Evolutionary conservation across 2,113 vertebrate species (phyloP).

Genomic region (Dinomys branickii): DNA sequence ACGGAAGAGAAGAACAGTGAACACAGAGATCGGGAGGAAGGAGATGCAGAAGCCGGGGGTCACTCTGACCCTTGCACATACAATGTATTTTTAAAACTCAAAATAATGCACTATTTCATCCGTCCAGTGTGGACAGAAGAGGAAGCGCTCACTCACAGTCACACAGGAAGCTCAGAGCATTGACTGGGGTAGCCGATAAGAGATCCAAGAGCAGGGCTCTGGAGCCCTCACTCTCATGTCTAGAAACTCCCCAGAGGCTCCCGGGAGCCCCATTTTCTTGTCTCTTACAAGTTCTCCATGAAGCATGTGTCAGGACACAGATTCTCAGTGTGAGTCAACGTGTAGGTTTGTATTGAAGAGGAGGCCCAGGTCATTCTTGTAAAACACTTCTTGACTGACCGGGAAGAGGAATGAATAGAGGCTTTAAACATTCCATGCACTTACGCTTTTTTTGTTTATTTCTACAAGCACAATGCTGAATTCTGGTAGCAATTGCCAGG

Average conservation of each 20-base stretch:
- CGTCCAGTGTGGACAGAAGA: not conserved
- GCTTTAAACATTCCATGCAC: not conserved
- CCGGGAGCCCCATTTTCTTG: not conserved
- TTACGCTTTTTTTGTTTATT: not conserved
- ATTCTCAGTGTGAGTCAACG: not conserved
- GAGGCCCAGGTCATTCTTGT: not conserved
- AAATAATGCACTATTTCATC: not conserved
- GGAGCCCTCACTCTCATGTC: fast-evolving
- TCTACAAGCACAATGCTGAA: not conserved
- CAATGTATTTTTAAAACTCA: not conserved
- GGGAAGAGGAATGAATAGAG: not conserved
- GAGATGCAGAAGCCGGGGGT: no score
- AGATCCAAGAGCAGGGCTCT: not conserved
- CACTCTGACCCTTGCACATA: not conserved
- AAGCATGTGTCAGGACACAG: not conserved
- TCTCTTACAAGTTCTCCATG: not conserved
- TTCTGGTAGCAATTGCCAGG: not conserved
- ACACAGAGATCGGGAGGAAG: not conserved
- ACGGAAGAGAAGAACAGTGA: not conserved
- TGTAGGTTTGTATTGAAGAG: not conserved
- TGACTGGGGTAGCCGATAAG: not conserved
- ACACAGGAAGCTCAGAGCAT: not conserved
- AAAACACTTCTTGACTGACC: not conserved
- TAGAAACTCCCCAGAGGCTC: not conserved
- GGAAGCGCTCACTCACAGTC: not conserved